A percentile compares a stretch with the other conserved stretches of the same genome.
phyloP scores from a whole-genome alignment of 2,888 invertebrate species.

The Alentia gelatinosa region DNA sequence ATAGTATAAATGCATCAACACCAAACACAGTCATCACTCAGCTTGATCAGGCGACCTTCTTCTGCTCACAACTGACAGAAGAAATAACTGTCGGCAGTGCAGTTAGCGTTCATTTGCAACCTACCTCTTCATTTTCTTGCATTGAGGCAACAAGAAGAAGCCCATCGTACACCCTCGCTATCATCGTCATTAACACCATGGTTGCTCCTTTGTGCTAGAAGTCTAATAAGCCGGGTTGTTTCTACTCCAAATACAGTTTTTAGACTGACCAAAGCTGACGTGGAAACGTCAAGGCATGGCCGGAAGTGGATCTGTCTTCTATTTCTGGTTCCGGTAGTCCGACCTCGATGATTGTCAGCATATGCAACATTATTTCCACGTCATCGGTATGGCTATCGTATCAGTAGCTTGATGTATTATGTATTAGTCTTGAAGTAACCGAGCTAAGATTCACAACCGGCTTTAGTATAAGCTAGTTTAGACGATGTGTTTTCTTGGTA shows the following conservation, averaged over 20 bases:
- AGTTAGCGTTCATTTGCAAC: no score
- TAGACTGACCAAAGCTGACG: slow-evolving; percentile 35
- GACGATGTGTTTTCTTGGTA: no score
- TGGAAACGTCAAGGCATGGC: slow-evolving; percentile 50
- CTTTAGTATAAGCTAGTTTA: no score
- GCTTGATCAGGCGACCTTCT: no score
- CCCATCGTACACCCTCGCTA: slow-evolving; percentile 96
- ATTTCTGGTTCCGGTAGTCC: slow-evolving; percentile 30
- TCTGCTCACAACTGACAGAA: no score
- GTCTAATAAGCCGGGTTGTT: not conserved
- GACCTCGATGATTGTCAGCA: not conserved
- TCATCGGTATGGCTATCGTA: not conserved
- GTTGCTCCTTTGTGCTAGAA: slow-evolving; percentile 73
- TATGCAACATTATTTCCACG: not conserved
- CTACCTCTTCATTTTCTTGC: slow-evolving; percentile 98
- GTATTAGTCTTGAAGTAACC: no score
- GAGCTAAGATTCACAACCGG: no score
- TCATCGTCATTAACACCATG: slow-evolving; percentile 99
- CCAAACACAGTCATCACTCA: no score
- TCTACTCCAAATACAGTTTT: not conserved
- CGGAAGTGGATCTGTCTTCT: slow-evolving; percentile 18
- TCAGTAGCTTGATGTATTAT: no score
- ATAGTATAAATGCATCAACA: no score
- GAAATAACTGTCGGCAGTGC: no score
- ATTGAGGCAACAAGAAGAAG: slow-evolving; percentile 97